Base-by-base conservation (phyloP, 2,888 invertebrate species). In the Caenorhabditis auriculariae region DNA sequence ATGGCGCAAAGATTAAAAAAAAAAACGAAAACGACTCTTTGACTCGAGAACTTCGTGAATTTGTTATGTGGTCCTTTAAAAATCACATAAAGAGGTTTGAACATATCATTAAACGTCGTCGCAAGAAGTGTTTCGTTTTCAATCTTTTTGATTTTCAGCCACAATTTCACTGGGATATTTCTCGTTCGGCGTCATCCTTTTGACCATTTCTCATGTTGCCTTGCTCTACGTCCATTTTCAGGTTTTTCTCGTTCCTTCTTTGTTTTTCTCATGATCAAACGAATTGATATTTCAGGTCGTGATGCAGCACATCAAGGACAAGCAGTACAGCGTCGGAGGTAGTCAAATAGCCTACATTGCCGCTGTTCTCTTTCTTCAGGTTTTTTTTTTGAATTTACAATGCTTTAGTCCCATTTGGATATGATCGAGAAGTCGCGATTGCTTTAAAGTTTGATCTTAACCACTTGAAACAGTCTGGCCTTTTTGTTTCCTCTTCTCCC, bases 191-290 rank as follows among this genome's bases (percentile, higher is more conserved):
- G 54, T 65, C 9, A 59, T 64, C 6, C 54, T 70, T 24, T 43
- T 64, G 46, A 54, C 63, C 41, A 51, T 53, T 23, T 42, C 60
- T 28, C 72, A 73, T 47, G 58, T 51, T 15, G 66, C 47, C 17
- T 54, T 69, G 23, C 48, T 73, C 29, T 59, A 47, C 27, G 52
- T 69, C 15, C 75, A 75, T 50, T 75, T 68, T 43, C 75, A 74
- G 67, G 74, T 74, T 9, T 3, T 21, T 4, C 17, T 26, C 9
- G 9, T 6, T 39, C 17, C 17, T 39, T 12, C 6, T 17, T n/a
- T 12, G 17, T 7, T 6, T 1, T 26, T 45, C 17, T 4, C n/a
- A n/a, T n/a, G 12, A n/a, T 9, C 24, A 46, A 43, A 3, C n/a
- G 1, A 17, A n/a, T 21, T 2, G 29, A 0, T 28, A 4, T 48